Evolutionary conservation across 2,888 invertebrate species (phyloP), one percentile per base, ranked within the genome.

Genomic region (Pandemis heparana): DNA sequence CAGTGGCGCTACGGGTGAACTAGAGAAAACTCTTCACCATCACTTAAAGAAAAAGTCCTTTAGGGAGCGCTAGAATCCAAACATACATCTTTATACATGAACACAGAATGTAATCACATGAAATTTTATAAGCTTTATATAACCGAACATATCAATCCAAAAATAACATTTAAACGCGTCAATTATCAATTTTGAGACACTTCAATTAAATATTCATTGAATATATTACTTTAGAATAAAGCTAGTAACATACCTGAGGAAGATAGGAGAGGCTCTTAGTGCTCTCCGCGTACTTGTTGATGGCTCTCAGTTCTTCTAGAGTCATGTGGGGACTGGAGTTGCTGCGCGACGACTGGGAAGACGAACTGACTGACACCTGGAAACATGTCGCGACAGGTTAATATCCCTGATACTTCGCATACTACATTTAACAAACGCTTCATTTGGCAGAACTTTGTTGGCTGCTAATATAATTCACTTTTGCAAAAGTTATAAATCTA

Each of bases 241-340:
- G 0, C 12, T 32, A 38, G 59, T 41, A 39, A 32, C 94, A 94
- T 95, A 98, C 98, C 97, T 97, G 97, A 79, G 98, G 98, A 85
- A 98, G 95, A 92, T 97, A 98, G 83, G 98, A 97, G 84, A 98
- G 96, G 90, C 98, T 98, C 91, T 97, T 97, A 75, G 98, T 98
- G 91, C 98, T 98, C 94, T 98, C 98, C 32, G 98, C 98, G 90
- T 98, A 98, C 84, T 97, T 96, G 95, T 98, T 98, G 82, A 98
- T 97, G 76, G 97, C 97, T 77, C 97, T 95, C 68, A 98, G 94
- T 89, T 98, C 98, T 80, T 98, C 98, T 83, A 98, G 92, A 14
- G 97, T 97, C 90, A 96, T 96, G 88, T 96, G 95, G 56, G 96
- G 96, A 80, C 95, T 96, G 61, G 96, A 96, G 86, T 96, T 96